Evolutionary conservation across 1,140 invertebrate species (phyloP).

Genomic region (Lepidotrigona ventralis): DNA sequence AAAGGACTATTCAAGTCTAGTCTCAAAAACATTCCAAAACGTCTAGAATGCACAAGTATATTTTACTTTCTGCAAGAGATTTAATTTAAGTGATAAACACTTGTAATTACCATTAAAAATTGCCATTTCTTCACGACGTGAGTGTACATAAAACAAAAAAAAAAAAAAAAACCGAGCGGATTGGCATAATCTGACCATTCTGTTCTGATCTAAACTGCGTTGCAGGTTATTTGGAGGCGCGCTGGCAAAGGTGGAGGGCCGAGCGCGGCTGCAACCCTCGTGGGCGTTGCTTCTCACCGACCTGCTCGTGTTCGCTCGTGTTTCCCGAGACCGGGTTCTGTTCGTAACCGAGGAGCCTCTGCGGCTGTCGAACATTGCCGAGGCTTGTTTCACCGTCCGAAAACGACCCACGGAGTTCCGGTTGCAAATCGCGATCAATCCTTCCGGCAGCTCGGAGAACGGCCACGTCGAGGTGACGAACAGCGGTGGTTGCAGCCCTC

Average conservation of each 20-base stretch:
- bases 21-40: too few species aligned
- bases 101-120: too few species aligned
- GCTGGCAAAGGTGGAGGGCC: slow-evolving; percentile 88
- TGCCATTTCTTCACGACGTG: too few species aligned
- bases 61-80: too few species aligned
- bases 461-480: slow-evolving; percentile 65
- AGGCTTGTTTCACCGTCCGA: slow-evolving; percentile 90
- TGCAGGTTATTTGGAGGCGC: slow-evolving; percentile 89
- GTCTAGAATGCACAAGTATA: too few species aligned
- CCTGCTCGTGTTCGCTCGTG: slow-evolving; percentile 90
- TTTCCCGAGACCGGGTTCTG: slow-evolving; percentile 90
- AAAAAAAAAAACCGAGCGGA: too few species aligned
- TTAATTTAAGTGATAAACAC: too few species aligned
- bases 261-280: slow-evolving; percentile 87
- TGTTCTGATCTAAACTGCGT: too few species aligned
- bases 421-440: slow-evolving; percentile 72
- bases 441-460: slow-evolving; percentile 64
- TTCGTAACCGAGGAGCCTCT: slow-evolving; percentile 93
- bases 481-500: slow-evolving; percentile 76
- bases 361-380: slow-evolving; percentile 86
- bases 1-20: too few species aligned
- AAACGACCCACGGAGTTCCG: slow-evolving; percentile 84
- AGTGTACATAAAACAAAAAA: too few species aligned
- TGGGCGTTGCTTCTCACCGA: slow-evolving; percentile 92
- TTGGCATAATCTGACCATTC: too few species aligned